phyloP scores from a whole-genome alignment of 2,113 vertebrate species.

The Leiothrix lutea region DNA sequence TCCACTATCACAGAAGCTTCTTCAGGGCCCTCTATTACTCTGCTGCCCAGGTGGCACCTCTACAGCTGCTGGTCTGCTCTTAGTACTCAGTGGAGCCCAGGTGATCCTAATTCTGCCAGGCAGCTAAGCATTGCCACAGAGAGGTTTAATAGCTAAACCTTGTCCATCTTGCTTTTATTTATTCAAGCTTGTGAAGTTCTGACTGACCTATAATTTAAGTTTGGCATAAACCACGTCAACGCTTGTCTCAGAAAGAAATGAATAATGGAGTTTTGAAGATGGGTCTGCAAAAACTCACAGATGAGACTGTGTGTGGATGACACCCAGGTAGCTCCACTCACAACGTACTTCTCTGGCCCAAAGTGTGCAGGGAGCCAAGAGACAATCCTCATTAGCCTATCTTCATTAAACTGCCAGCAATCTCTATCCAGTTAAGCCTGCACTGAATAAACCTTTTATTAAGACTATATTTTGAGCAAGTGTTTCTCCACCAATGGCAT shows the following conservation, averaged over 20 bases:
- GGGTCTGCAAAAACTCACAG: neutral
- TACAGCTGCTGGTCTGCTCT: neutral
- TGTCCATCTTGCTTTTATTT: neutral
- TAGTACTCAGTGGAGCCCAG: neutral
- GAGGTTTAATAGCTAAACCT: slow-evolving; percentile 16
- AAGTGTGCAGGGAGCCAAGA: neutral
- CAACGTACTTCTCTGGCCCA: rapidly evolving
- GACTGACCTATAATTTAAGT: neutral
- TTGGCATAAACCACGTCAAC: neutral
- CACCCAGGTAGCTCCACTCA: neutral
- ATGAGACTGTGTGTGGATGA: neutral
- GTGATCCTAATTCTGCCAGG: neutral
- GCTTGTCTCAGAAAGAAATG: neutral
- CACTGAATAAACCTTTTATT: neutral
- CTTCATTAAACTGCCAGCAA: neutral
- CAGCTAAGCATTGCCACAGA: neutral
- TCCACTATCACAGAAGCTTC: neutral
- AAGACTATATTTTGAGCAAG: neutral
- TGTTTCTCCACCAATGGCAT: neutral
- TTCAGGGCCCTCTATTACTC: neutral
- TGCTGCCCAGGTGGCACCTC: neutral
- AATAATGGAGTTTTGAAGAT: neutral
- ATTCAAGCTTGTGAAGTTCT: neutral
- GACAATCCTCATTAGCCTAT: neutral
- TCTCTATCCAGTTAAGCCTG: neutral